Conservation (phyloP, 64 coral and sea anemone genomes). For the Anthopleura sola region DNA sequence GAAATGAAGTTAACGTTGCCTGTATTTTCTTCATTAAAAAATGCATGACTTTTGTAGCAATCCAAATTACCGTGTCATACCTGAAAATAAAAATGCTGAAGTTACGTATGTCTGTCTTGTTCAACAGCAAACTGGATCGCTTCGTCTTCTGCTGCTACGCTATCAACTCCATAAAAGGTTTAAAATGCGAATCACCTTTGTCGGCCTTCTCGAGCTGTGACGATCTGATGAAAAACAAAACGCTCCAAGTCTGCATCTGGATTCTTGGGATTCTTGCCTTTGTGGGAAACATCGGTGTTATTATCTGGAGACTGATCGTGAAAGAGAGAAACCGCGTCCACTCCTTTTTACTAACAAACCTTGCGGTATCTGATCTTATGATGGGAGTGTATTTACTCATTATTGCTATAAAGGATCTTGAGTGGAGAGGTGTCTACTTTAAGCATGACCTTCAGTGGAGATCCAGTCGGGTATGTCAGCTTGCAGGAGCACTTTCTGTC, state of each 20-base stretch:
- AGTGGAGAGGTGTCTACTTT: slow-evolving; percentile 41
- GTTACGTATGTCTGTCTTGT: neutral
- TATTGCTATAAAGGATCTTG: slow-evolving; percentile 41
- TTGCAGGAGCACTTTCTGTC: slow-evolving; percentile 36
- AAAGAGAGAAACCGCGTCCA: slow-evolving; percentile 33
- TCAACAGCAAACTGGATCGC: slow-evolving; percentile 34
- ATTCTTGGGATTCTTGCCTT: slow-evolving; percentile 38
- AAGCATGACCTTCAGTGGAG: slow-evolving; percentile 42
- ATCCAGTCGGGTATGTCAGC: neutral
- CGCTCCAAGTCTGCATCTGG: slow-evolving; percentile 46
- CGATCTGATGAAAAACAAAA: slow-evolving; percentile 32
- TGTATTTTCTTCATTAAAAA: no score
- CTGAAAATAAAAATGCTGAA: no score
- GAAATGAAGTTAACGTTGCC: no score
- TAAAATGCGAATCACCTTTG: slow-evolving; percentile 23
- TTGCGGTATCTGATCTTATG: slow-evolving; percentile 29
- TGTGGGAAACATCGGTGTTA: slow-evolving; percentile 27
- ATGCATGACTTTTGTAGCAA: no score
- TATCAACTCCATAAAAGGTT: slow-evolving; percentile 13
- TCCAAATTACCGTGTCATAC: no score
- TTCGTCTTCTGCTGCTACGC: slow-evolving; percentile 42
- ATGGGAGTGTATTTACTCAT: slow-evolving; percentile 49
- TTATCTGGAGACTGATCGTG: slow-evolving; percentile 17
- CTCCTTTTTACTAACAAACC: slow-evolving; percentile 34
- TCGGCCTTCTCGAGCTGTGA: slow-evolving; percentile 36